Evolutionary conservation across 2,113 vertebrate genomes (phyloP).

Genomic region (Bubalus kerabau): DNA sequence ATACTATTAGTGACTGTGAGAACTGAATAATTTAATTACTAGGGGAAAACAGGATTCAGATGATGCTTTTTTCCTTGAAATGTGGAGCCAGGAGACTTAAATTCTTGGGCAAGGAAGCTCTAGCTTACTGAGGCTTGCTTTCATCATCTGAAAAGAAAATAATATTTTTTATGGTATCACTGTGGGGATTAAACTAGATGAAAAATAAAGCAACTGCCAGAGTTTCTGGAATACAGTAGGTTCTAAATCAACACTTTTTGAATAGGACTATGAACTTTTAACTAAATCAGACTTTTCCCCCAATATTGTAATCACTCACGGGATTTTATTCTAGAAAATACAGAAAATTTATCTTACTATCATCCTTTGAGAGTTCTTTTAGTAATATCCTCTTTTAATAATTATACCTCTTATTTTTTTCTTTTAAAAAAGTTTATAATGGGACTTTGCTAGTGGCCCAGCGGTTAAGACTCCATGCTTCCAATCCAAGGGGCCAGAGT

Average conservation of each 20-base stretch:
- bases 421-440: neutral
- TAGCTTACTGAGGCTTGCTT: neutral
- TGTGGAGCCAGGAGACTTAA: neutral
- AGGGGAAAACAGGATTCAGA: neutral
- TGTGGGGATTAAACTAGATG: neutral
- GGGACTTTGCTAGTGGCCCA: neutral
- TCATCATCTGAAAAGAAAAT: neutral
- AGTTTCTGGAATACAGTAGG: neutral
- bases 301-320: neutral
- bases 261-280: neutral
- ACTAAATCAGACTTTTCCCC: neutral
- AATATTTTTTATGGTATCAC: neutral
- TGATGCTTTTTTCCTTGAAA: neutral
- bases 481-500: neutral
- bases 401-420: neutral
- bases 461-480: neutral
- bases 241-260: neutral
- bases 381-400: neutral
- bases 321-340: constrained; percentile 1
- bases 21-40: constrained; percentile 9
- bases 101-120: neutral
- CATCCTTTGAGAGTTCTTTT: neutral
- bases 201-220: neutral
- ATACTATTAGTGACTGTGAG: neutral
- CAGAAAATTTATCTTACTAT: neutral